Percentiles rank a stretch among this genome's conserved stretches.
phyloP scores from a whole-genome alignment of 2,888 invertebrate genomes.

The Eupithecia abbreviata region DNA sequence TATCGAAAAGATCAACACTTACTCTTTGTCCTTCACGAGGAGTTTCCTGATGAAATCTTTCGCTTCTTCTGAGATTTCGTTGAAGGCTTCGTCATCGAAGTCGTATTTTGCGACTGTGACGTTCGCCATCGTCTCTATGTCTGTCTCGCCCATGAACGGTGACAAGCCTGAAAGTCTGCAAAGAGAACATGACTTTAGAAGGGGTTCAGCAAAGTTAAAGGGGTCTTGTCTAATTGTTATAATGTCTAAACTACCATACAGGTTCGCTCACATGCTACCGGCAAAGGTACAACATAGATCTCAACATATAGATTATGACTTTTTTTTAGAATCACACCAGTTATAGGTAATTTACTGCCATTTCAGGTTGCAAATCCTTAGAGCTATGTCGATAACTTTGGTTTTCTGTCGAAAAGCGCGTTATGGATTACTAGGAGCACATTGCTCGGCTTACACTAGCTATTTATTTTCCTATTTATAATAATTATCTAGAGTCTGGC shows the following conservation, averaged over 20 bases:
- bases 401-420: too few species aligned
- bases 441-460: too few species aligned
- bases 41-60: constrained; percentile 97
- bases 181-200: constrained; percentile 31
- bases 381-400: too few species aligned
- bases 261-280: not conserved
- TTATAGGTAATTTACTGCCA: too few species aligned
- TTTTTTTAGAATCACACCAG: too few species aligned
- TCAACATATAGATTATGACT: too few species aligned
- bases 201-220: not conserved
- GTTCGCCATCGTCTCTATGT: constrained; percentile 99
- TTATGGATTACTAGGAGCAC: too few species aligned
- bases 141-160: constrained; percentile 99
- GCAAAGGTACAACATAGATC: not conserved
- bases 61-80: constrained; percentile 96
- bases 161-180: constrained; percentile 96
- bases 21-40: constrained; percentile 96
- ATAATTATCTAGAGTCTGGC: too few species aligned
- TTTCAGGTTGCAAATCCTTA: too few species aligned
- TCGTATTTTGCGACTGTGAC: constrained; percentile 98
- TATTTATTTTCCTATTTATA: too few species aligned
- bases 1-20: constrained; percentile 72
- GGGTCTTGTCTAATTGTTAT: not conserved
- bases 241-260: not conserved
- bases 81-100: constrained; percentile 98